Conservation (phyloP, 2,113 vertebrate genomes). For the Lasiurus cinereus region DNA sequence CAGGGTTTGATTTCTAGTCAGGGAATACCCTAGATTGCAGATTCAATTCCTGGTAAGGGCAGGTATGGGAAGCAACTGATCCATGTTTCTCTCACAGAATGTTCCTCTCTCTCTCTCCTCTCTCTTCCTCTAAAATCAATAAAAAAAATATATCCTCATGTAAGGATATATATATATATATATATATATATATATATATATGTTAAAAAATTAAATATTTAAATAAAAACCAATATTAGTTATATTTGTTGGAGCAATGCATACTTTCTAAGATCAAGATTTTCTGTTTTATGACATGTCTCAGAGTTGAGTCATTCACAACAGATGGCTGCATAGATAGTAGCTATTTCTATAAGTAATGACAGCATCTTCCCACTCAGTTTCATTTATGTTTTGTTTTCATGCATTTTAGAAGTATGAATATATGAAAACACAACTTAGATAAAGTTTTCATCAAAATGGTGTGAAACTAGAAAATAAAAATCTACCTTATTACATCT, state of each 20-base stretch:
- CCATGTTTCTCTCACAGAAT: background rate
- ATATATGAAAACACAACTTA: slow-evolving; percentile 77
- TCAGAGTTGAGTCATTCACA: slow-evolving; percentile 81
- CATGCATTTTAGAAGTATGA: slow-evolving; percentile 79
- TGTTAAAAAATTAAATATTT: slow-evolving; percentile 66
- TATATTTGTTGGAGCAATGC: slow-evolving; percentile 50
- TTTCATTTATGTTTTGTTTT: slow-evolving; percentile 81
- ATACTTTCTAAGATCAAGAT: slow-evolving; percentile 70
- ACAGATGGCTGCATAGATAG: slow-evolving; percentile 82
- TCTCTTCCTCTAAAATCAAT: background rate
- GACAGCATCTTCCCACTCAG: slow-evolving; percentile 80
- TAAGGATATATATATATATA: background rate
- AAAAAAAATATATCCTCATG: background rate
- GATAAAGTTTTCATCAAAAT: slow-evolving; percentile 79
- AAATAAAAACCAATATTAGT: slow-evolving; percentile 60
- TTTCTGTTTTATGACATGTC: slow-evolving; percentile 78
- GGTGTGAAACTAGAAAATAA: slow-evolving; percentile 75
- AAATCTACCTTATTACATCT: slow-evolving; percentile 62
- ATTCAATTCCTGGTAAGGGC: background rate
- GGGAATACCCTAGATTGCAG: background rate
- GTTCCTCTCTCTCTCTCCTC: background rate
- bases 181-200: background rate
- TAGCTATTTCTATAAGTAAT: slow-evolving; percentile 84
- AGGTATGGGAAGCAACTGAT: background rate
- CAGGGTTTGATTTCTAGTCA: background rate